Base-by-base conservation (phyloP, 1,140 invertebrate species). In the Cotesia typhae region DNA sequence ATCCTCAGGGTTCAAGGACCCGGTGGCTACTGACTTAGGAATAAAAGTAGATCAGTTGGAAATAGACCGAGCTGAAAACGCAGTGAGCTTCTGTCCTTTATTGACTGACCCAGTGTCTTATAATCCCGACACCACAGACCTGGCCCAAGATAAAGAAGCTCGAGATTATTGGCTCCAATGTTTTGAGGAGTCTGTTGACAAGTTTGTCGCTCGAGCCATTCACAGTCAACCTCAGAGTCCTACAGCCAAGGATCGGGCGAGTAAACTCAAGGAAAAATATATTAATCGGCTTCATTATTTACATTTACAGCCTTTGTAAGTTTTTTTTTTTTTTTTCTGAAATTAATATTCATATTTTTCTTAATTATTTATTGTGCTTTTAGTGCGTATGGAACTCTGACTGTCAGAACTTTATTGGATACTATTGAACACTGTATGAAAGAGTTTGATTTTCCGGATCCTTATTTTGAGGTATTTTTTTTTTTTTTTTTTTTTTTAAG, bases 161-260 rank as follows among this genome's bases (percentile, higher is more conserved):
- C 90, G 96, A 78, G 90, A 93, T 75, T 98, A 98, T 87, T 99
- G 97, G 97, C 87, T 98, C 60, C 88, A 92, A 67, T 97, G 96
- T 82, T 95, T 98, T 81, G 92, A 96, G 82, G 91, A 95, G 77
- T 92, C 94, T 60, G 89, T 93, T 9, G 89, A 91, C 67, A 94
- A 93, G 84, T 92, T 92, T 87, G 90, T 92, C 64, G 89, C 89
- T 77, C 91, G 89, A 84, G 95, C 94, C n/a, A 90, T 94, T 61
- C 88, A 88, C 59, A 96, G 94, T 83, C 95, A 94, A 84, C 82
- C 88, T 0, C 88, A 93, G 70, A 92, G 92, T 78, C 87, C 89
- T 5, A 93, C 93, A 73, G 94, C 94, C 51, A 88, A 89, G 81
- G 90, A 92, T 77, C 88, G 96, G 84, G 96, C 95, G 2, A 88